Percentiles rank a stretch among this genome's conserved stretches.
Evolutionary conservation across 2,797 vertebrate species (phyloP).

Genomic region (Brachyrhaphis roseni): DNA sequence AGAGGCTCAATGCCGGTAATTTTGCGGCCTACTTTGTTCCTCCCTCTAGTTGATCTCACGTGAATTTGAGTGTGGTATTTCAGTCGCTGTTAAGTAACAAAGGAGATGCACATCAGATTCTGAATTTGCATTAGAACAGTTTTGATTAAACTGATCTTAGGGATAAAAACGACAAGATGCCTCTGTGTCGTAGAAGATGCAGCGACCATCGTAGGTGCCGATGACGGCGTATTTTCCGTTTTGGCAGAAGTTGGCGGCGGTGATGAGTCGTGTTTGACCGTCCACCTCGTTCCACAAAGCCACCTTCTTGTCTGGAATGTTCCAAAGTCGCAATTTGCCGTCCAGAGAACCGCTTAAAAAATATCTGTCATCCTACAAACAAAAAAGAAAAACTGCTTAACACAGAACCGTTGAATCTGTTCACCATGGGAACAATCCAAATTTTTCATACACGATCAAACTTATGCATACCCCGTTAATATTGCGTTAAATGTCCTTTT

Average conservation of each 20-base stretch:
- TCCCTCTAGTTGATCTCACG: constrained; percentile 95
- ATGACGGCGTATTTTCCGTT: constrained; percentile 98
- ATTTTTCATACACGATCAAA: not conserved
- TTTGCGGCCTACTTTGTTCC: constrained; percentile 98
- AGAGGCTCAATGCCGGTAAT: constrained; percentile 98
- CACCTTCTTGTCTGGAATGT: constrained; percentile 99
- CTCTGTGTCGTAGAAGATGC: constrained; percentile 99
- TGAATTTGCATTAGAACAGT: not conserved
- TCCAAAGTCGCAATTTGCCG: constrained; percentile 97
- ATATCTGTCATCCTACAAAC: constrained; percentile 92
- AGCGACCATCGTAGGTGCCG: constrained; percentile 96
- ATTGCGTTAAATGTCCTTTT: not conserved
- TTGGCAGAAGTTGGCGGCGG: constrained; percentile 98
- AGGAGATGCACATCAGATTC: not conserved
- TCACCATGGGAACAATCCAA: not conserved
- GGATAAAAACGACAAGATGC: constrained; percentile 66
- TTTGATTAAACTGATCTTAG: not conserved
- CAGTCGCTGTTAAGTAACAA: constrained; percentile 83
- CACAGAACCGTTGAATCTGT: not conserved
- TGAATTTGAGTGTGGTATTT: constrained; percentile 99
- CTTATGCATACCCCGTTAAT: not conserved
- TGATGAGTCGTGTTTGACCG: constrained; percentile 96
- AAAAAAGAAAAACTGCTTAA: not conserved
- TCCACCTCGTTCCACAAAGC: constrained; percentile 99
- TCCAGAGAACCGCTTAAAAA: constrained; percentile 97